Evolutionary conservation across 2,113 vertebrate genomes (phyloP).

Genomic region (Kobus ellipsiprymnus): DNA sequence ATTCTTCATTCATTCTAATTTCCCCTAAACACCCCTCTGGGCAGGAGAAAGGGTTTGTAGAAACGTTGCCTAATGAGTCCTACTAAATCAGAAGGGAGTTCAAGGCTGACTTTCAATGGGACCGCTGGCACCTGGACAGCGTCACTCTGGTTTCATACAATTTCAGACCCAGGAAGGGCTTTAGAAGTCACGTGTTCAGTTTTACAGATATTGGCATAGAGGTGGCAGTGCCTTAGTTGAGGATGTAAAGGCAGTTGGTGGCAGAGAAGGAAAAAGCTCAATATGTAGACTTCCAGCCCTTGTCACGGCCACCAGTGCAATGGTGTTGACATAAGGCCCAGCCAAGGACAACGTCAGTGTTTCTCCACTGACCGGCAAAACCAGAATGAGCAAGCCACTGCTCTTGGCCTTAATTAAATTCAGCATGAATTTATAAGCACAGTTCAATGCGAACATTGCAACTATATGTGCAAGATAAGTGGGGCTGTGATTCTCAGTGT

Average conservation of each 20-base stretch:
- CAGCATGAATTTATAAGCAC: not conserved
- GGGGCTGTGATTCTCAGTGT: not conserved
- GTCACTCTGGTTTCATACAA: not conserved
- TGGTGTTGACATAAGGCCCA: not conserved
- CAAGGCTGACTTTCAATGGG: not conserved
- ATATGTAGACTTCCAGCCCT: fast-evolving
- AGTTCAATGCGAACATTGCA: not conserved
- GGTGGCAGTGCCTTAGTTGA: not conserved
- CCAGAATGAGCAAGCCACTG: not conserved
- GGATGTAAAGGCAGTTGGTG: not conserved
- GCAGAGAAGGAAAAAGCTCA: not conserved
- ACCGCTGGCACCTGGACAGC: not conserved
- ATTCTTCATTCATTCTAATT: not conserved
- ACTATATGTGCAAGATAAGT: not conserved
- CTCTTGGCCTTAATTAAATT: not conserved
- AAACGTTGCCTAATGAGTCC: not conserved
- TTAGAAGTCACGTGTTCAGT: not conserved
- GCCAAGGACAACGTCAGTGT: not conserved
- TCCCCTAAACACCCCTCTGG: not conserved
- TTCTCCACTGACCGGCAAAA: not conserved
- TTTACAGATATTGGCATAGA: not conserved
- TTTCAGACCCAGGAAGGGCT: not conserved
- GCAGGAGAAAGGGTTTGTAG: not conserved
- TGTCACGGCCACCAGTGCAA: not conserved
- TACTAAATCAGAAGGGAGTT: not conserved